Evolutionary conservation across 2,888 invertebrate species (phyloP).

Genomic region (Mayetiola destructor): DNA sequence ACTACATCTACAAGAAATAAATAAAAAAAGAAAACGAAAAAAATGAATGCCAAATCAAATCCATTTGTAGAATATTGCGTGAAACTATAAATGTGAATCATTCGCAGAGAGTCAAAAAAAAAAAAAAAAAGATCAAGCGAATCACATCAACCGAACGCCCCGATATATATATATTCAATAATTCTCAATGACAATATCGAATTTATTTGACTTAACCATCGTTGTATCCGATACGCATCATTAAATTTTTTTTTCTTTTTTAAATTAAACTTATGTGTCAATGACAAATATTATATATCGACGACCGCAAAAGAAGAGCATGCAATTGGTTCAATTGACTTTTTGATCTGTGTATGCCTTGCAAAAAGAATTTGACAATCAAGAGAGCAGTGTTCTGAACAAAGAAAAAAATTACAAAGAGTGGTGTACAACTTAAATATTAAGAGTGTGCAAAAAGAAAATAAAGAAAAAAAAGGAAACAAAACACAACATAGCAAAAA

Average conservation of each 20-base stretch:
- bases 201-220: conserved; percentile 1
- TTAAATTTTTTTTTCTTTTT: too few relatives aligned
- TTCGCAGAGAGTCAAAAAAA: background rate
- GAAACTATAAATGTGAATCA: background rate
- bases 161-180: background rate
- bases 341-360: background rate
- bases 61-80: background rate
- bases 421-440: too few relatives aligned
- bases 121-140: conserved; percentile 6
- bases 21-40: background rate
- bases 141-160: conserved; percentile 1
- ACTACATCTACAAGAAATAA: too few relatives aligned
- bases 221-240: background rate
- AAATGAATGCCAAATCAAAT: background rate
- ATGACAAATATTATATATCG: conserved; percentile 5
- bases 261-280: conserved; percentile 7
- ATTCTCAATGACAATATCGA: conserved; percentile 1
- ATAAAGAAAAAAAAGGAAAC: too few relatives aligned
- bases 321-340: conserved; percentile 3
- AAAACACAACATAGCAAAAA: too few relatives aligned
- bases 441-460: too few relatives aligned
- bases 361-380: background rate
- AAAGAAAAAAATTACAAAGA: too few relatives aligned
- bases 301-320: background rate
- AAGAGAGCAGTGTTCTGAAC: too few relatives aligned